These are phyloP conservation scores for Orthonevra nobilis DNA, from an alignment of 2,888 invertebrate species.

Conservation along the genomic window DNA sequence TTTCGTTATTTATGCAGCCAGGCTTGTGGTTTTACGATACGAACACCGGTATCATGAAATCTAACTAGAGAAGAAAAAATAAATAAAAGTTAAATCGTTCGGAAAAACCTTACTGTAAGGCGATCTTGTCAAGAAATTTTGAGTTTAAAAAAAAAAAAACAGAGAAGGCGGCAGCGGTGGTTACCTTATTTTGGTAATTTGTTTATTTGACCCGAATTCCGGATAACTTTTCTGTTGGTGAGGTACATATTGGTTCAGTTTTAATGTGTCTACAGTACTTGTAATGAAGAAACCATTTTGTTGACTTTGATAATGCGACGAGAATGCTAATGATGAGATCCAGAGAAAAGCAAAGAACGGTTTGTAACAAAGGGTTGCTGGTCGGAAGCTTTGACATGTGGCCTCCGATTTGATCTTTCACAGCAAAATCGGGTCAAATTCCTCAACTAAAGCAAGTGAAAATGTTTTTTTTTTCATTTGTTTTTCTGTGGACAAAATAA, in stretches of 20 bases:
- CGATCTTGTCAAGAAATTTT: constrained; percentile 27
- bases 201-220: constrained; percentile 21
- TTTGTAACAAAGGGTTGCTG: too few relatives aligned
- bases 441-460: too few relatives aligned
- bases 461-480: too few relatives aligned
- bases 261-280: neutral
- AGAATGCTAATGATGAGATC: too few relatives aligned
- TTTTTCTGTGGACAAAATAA: too few relatives aligned
- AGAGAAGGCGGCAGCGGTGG: neutral
- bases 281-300: neutral
- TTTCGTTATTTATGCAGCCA: constrained; percentile 48
- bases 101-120: constrained; percentile 4
- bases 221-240: neutral
- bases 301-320: too few relatives aligned
- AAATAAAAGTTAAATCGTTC: neutral
- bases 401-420: too few relatives aligned
- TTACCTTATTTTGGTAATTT: constrained; percentile 1
- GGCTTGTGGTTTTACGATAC: constrained; percentile 19
- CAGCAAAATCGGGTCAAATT: too few relatives aligned
- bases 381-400: too few relatives aligned
- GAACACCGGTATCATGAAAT: constrained; percentile 32
- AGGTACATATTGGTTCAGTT: neutral
- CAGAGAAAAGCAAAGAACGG: too few relatives aligned
- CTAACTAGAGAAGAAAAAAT: neutral
- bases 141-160: neutral